Percentiles rank a stretch among this genome's conserved stretches.
phyloP scores from a whole-genome alignment of 1,140 invertebrate genomes.

The Lasioglossum baleicum region DNA sequence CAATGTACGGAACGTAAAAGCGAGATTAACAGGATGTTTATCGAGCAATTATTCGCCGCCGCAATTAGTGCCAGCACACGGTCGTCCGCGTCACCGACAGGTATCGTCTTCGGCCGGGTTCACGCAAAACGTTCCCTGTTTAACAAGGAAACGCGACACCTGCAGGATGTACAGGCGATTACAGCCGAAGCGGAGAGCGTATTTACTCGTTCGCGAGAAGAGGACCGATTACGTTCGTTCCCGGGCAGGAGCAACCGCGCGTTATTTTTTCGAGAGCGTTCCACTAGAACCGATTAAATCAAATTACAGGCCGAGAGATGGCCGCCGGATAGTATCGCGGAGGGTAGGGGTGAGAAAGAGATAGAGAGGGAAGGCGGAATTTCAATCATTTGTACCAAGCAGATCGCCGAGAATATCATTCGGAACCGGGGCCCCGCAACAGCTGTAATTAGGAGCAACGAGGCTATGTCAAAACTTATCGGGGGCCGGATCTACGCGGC shows the following conservation, averaged over 20 bases:
- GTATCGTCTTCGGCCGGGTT: constrained; percentile 31
- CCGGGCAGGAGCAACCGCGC: neutral
- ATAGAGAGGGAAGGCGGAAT: neutral
- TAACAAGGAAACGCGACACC: constrained; percentile 44
- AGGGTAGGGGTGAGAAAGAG: too few species aligned
- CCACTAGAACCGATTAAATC: neutral
- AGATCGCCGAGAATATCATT: neutral
- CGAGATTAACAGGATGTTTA: constrained; percentile 79
- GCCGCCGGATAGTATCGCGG: neutral
- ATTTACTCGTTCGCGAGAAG: neutral
- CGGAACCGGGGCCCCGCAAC: neutral
- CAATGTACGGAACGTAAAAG: constrained; percentile 67
- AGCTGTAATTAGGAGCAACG: neutral
- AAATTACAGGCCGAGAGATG: neutral
- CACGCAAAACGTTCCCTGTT: constrained; percentile 15
- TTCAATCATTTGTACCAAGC: neutral
- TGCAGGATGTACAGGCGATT: constrained; percentile 38
- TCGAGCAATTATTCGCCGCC: constrained; percentile 75
- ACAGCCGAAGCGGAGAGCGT: neutral
- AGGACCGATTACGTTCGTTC: neutral
- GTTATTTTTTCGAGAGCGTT: neutral
- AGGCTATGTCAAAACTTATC: constrained; percentile 4
- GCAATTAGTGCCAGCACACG: constrained; percentile 70
- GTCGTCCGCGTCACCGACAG: constrained; percentile 50
- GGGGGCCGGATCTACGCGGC: neutral